Base-by-base conservation (phyloP, 2,113 vertebrate genomes). In the Carassius auratus region DNA sequence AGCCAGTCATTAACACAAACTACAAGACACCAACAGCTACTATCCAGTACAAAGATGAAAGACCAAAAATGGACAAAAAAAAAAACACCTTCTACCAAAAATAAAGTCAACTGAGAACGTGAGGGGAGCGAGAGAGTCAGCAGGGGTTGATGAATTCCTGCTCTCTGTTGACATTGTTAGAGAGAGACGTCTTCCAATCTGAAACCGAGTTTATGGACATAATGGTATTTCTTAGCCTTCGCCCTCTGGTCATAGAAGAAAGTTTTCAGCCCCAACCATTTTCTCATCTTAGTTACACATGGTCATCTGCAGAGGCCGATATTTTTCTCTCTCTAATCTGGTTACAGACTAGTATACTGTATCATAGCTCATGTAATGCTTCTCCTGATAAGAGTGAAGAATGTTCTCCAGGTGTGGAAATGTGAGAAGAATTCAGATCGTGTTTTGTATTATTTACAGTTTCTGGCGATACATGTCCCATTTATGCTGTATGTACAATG, bases 211-310 rank as follows among this genome's bases (percentile, higher is more conserved):
- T 64, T 81, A 62, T 68, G 61, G 81, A 59, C 55, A 48, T 90
- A 90, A 89, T 87, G 76, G 71, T 77, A 76, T 89, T 89, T 87
- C 64, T 66, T 85, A 75, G n/a, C 68, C 85, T 81, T 75, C 62
- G 36, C 86, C 88, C 84, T 87, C 42, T 48, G 76, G 73, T 80
- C 55, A 73, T 19, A 15, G 30, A 45, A 69, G 12, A 86, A 84
- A 48, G 45, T 81, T 82, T 86, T 80, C 3, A 66, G 33, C 59
- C 68, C n/a, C 87, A 71, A 68, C 84, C 75, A 89, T 88, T 89
- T 91, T 86, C 84, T 85, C n/a, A 59, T 57, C 59, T 79, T 57
- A 76, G 69, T 79, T 83, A 48, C 14, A 69, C 64, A 71, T 55
- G 69, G 81, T 71, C 62, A 52, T 87, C 71, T 86, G 30, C 13